Evolutionary conservation across 2,113 vertebrate species (phyloP), one percentile per base, ranked within the genome.

Genomic region (Limanda limanda): DNA sequence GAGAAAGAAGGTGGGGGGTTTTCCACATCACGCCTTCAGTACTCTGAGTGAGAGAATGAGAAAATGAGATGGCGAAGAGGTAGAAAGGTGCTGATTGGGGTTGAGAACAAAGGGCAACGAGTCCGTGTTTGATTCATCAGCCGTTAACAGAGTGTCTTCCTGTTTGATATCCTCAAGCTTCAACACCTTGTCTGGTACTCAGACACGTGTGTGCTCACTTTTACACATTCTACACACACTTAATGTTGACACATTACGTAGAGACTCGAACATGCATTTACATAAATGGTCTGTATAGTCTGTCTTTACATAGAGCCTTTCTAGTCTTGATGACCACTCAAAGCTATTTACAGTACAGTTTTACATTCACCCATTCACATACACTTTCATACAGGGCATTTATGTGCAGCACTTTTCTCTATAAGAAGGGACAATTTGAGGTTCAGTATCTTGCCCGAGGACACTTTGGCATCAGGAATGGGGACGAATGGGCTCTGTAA

Each of bases 41-140:
- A 31, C 31, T 31, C 1, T 31, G 31, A 31, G 31, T 7, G 31
- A 31, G 31, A 31, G 31, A 51, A 74, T 72, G 66, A 64, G 68
- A 63, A 61, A 86, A 82, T 31, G 31, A 31, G 31, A 31, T 31
- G 31, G 31, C 31, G 1, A 6, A 31, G 31, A 31, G 31, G 31
- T 31, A 31, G 31, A 31, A 7, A 31, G 31, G 77, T 86, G 74
- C 47, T 88, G 83, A 91, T 91, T 82, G 84, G 58, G 81, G 84
- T 85, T 79, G 60, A 68, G 54, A 56, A 21, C 12, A 9, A 42
- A 11, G 3, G 24, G 25, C 20, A 52, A 27, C n/a, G 20, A 6
- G 37, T 68, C 54, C 51, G 17, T 72, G 52, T 78, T 61, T 71
- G 56, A 81, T 66, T 61, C 64, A 47, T 66, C 47, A 48, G 63